Evolutionary conservation across 2,888 invertebrate species (phyloP).

Genomic region (Pristionchus fissidentatus): DNA sequence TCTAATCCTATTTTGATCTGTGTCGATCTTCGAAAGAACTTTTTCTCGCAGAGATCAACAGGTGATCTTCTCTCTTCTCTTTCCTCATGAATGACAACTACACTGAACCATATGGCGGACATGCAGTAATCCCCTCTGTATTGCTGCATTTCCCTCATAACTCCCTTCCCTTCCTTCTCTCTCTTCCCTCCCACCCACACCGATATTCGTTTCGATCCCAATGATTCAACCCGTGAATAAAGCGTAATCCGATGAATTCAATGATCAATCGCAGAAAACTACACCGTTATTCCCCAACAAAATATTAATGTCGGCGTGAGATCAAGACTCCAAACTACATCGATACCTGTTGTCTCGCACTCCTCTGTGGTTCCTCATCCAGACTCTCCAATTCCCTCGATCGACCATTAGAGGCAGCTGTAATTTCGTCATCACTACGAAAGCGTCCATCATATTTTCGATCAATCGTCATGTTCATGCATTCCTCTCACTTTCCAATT

Average conservation of each 20-base stretch:
- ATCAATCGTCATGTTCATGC: not conserved
- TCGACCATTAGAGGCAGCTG: constrained; percentile 19
- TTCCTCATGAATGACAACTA: not conserved
- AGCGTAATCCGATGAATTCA: too few species aligned
- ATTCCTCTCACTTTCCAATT: not conserved
- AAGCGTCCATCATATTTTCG: not conserved
- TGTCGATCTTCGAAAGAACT: constrained; percentile 7
- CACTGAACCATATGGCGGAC: too few species aligned
- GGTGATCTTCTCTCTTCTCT: not conserved
- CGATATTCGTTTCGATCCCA: not conserved
- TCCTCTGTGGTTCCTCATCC: constrained; percentile 29
- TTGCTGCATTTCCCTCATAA: not conserved
- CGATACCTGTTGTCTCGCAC: constrained; percentile 19
- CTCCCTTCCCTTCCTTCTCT: not conserved
- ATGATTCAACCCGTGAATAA: too few species aligned
- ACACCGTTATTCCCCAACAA: not conserved
- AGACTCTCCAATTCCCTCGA: constrained; percentile 39
- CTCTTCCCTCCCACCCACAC: not conserved
- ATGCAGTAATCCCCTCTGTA: not conserved
- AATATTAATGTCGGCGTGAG: too few species aligned
- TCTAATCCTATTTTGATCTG: not conserved
- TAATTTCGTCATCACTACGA: not conserved
- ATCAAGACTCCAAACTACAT: not conserved
- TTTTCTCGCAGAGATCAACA: not conserved
- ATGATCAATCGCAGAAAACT: too few species aligned